Evolutionary conservation across 2,113 vertebrate species (phyloP), one percentile per base, ranked within the genome.

Genomic region (Athene noctua): DNA sequence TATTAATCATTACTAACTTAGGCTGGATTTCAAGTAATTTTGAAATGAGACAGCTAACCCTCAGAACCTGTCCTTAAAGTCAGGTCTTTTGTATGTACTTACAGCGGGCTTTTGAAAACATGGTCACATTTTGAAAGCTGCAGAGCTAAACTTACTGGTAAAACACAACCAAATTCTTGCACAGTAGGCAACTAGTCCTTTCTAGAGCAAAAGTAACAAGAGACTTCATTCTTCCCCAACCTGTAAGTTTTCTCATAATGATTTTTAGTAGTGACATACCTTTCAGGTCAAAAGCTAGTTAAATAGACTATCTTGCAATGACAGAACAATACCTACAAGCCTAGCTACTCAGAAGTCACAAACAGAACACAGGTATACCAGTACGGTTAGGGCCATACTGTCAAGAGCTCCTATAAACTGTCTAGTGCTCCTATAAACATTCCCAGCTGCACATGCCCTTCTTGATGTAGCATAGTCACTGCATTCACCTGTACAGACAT

Each of bases 41-140:
- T 78, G 80, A 78, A 73, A 51, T 17, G 22, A 81, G 63, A 62
- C 4, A 22, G 36, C 4, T 29, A 42, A 62, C 21, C 46, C 61
- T 79, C 52, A 70, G 49, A 78, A 54, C 5, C 5, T 0, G 0
- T 23, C 34, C 36, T 46, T 0, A 0, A 46, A 65, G 30, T n/a
- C 44, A 22, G 8, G 58, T 61, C 67, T 91, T 46, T 23, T 23
- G 6, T 11, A 49, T 1, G 10, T 5, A 20, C 42, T 40, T 58
- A 54, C 2, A 78, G 46, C 5, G 61, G 34, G 30, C 38, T 87
- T 68, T 40, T 51, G 57, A 79, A 87, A 87, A 49, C 55, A 78
- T 1, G 17, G 38, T 12, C 46, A 49, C 25, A 5, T 38, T 54
- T 32, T 55, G 61, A 74, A 85, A 92, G 52, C 26, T 63, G 38